Evolutionary conservation across 1,140 invertebrate genomes (phyloP).

Genomic region (Sarcophaga peregrina): DNA sequence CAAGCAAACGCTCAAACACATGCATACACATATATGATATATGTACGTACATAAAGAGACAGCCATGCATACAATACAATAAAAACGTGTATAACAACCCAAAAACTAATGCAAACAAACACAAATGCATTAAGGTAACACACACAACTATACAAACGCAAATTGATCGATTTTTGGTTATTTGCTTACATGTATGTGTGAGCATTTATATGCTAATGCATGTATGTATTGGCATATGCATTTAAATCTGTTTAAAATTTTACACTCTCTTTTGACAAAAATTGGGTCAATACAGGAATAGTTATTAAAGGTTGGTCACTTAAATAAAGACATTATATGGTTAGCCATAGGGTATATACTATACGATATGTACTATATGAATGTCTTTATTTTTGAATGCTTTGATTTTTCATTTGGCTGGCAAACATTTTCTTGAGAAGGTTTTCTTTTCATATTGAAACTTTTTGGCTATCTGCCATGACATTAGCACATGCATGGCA

Average conservation of each 20-base stretch:
- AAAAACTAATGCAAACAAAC: not conserved
- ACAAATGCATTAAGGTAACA: not conserved
- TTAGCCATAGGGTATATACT: no score
- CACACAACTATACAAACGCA: not conserved
- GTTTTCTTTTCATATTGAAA: not conserved
- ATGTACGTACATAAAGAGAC: no score
- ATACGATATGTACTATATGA: no score
- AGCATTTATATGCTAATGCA: no score
- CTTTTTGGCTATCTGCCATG: not conserved
- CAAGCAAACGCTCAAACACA: not conserved
- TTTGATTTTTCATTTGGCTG: not conserved
- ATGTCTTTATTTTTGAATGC: not conserved
- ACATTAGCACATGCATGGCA: not conserved
- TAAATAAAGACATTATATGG: no score
- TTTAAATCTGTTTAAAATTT: no score
- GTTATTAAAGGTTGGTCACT: no score
- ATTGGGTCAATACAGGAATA: no score
- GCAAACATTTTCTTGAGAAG: not conserved
- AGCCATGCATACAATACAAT: no score
- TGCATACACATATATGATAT: not conserved
- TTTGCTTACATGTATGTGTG: not conserved
- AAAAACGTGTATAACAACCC: not conserved
- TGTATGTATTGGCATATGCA: no score
- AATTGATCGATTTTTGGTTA: conserved; percentile 22
- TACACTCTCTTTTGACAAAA: no score